phyloP scores from a whole-genome alignment of 2,797 vertebrate species.

The Mormyrus hasselquistii region DNA sequence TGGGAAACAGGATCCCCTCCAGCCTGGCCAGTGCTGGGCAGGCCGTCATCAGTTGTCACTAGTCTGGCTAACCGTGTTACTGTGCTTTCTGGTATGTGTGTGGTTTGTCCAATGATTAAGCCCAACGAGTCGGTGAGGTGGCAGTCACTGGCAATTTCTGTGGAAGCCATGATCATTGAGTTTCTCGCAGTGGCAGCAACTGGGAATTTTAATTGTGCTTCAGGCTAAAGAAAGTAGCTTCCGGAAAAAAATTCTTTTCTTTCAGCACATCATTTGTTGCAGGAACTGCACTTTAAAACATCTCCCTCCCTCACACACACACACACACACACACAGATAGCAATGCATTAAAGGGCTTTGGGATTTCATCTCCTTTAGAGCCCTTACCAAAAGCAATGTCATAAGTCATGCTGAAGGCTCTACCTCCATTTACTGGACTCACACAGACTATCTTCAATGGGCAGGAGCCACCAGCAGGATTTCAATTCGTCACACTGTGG shows the following conservation, averaged over 20 bases:
- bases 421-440: neutral
- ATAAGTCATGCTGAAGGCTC: neutral
- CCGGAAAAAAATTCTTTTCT: neutral
- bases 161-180: neutral
- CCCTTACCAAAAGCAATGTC: neutral
- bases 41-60: neutral
- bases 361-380: neutral
- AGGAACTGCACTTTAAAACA: neutral
- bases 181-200: neutral
- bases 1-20: neutral
- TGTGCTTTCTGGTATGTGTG: neutral
- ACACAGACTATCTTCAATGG: neutral
- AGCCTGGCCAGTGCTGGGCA: neutral
- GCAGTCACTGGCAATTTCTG: neutral
- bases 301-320: neutral
- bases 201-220: neutral
- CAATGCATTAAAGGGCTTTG: neutral
- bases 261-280: neutral
- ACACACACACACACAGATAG: neutral
- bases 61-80: neutral
- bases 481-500: conserved; percentile 22
- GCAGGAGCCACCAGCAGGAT: neutral
- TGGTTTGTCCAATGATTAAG: neutral
- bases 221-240: neutral
- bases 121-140: neutral